Percentiles rank a stretch among this genome's conserved stretches.
Conservation (phyloP, 2,888 invertebrate genomes). For the Xanthorhoe designata region DNA sequence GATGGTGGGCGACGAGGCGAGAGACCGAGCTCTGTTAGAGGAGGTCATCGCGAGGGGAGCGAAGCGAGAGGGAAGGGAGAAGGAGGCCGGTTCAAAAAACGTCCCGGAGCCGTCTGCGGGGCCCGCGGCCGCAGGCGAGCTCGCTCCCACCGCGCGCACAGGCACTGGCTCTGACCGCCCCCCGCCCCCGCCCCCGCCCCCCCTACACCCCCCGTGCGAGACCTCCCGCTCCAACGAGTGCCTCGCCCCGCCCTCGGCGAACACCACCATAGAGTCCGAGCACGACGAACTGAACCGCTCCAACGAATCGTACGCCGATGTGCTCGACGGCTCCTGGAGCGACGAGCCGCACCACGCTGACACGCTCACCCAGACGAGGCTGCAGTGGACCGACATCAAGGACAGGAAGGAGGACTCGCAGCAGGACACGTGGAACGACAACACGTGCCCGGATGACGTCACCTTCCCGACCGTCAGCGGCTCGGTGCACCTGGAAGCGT, state of each 20-base stretch:
- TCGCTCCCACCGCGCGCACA: slow-evolving; percentile 68
- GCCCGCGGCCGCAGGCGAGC: slow-evolving; percentile 83
- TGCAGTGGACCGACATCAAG: slow-evolving; percentile 70
- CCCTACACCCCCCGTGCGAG: slow-evolving; percentile 51
- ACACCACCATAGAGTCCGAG: slow-evolving; percentile 71
- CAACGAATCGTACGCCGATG: slow-evolving; percentile 80
- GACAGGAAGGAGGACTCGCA: slow-evolving; percentile 52
- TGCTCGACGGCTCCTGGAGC: slow-evolving; percentile 74
- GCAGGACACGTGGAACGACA: slow-evolving; percentile 92
- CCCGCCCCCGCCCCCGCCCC: slow-evolving; percentile 56
- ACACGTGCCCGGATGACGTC: slow-evolving; percentile 91
- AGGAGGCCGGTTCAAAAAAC: slow-evolving; percentile 87
- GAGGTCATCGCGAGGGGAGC: slow-evolving; percentile 88
- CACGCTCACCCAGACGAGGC: slow-evolving; percentile 52
- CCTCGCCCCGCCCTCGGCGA: slow-evolving; percentile 69
- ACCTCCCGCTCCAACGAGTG: slow-evolving; percentile 77
- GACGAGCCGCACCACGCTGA: slow-evolving; percentile 56
- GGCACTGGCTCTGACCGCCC: slow-evolving; percentile 76
- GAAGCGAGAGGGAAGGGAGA: slow-evolving; percentile 42
- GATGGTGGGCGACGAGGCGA: slow-evolving; percentile 62
- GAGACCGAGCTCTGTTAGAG: slow-evolving; percentile 79
- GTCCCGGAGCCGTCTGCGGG: slow-evolving; percentile 90
- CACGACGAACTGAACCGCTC: slow-evolving; percentile 74
- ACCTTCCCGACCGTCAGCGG: slow-evolving; percentile 93
- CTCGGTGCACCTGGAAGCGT: slow-evolving; percentile 89